Conservation (phyloP, 1,140 invertebrate genomes). For the Thaumetopoea pityocampa region DNA sequence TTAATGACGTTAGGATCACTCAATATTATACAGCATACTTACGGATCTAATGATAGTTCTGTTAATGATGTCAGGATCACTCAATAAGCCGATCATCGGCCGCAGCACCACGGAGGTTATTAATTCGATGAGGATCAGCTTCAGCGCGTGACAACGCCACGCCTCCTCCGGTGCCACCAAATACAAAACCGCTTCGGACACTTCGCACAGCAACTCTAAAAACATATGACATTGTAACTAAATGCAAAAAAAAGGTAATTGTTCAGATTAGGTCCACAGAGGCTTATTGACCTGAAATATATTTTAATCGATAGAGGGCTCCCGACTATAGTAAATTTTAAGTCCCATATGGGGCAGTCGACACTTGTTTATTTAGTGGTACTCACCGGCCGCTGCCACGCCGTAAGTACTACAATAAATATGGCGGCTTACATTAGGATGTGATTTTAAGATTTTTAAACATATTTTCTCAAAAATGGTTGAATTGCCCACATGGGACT, state of each 20-base stretch:
- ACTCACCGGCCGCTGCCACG: too few relatives aligned
- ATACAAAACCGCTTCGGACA: conserved; percentile 90
- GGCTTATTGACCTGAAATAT: too few relatives aligned
- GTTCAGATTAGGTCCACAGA: too few relatives aligned
- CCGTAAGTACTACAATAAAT: too few relatives aligned
- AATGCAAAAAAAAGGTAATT: conserved; percentile 1
- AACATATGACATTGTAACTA: conserved; percentile 18
- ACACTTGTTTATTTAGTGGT: too few relatives aligned
- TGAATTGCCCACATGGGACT: too few relatives aligned
- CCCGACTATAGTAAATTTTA: too few relatives aligned
- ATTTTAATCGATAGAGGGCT: too few relatives aligned
- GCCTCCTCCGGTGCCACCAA: conserved; percentile 89
- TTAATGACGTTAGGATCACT: not conserved
- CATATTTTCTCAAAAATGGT: too few relatives aligned
- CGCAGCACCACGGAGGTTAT: conserved; percentile 85
- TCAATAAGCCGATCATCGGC: conserved; percentile 87
- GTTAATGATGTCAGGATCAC: conserved; percentile 97
- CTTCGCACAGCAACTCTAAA: conserved; percentile 89
- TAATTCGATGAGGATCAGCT: conserved; percentile 86
- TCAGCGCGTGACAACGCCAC: conserved; percentile 89
- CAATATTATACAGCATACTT: conserved; percentile 57
- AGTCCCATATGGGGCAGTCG: too few relatives aligned
- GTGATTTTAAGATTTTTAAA: too few relatives aligned
- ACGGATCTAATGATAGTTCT: conserved; percentile 94
- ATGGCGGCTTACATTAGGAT: too few relatives aligned